These are phyloP conservation scores for Trisateles emortualis DNA, from an alignment of 2,888 invertebrate genomes.

Conservation along the genomic window DNA sequence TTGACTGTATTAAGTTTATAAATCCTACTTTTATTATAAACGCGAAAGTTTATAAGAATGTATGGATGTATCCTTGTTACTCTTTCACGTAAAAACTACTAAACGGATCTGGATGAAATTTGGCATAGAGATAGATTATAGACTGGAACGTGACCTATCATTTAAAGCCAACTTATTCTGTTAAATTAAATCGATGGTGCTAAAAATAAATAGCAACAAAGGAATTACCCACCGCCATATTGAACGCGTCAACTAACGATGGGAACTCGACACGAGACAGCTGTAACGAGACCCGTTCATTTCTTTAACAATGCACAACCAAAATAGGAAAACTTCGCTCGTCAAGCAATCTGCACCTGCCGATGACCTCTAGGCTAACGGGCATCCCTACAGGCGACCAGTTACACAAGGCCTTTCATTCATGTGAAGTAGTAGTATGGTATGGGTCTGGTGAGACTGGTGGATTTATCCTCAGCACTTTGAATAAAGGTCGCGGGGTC, in stretches of 20 bases:
- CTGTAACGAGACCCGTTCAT: conserved; percentile 68
- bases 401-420: conserved; percentile 23
- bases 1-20: too few species aligned
- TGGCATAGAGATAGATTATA: too few species aligned
- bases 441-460: conserved; percentile 59
- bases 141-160: conserved; percentile 26
- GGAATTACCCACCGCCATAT: conserved; percentile 24
- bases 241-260: conserved; percentile 49
- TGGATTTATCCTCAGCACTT: conserved; percentile 64
- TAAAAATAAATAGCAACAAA: conserved; percentile 22
- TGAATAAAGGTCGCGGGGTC: conserved; percentile 83
- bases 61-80: too few species aligned
- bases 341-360: conserved; percentile 84
- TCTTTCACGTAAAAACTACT: too few species aligned
- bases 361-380: conserved; percentile 81
- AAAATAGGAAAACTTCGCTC: conserved; percentile 79
- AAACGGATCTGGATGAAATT: too few species aligned
- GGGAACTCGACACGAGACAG: conserved; percentile 53
- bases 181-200: conserved; percentile 13
- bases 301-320: conserved; percentile 75
- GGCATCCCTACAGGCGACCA: conserved; percentile 64
- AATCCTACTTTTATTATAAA: too few species aligned
- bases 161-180: conserved; percentile 30
- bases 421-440: conserved; percentile 30
- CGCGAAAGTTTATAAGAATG: too few species aligned